Base-by-base conservation (phyloP, 1,140 invertebrate genomes). In the Drosophila arizonae region DNA sequence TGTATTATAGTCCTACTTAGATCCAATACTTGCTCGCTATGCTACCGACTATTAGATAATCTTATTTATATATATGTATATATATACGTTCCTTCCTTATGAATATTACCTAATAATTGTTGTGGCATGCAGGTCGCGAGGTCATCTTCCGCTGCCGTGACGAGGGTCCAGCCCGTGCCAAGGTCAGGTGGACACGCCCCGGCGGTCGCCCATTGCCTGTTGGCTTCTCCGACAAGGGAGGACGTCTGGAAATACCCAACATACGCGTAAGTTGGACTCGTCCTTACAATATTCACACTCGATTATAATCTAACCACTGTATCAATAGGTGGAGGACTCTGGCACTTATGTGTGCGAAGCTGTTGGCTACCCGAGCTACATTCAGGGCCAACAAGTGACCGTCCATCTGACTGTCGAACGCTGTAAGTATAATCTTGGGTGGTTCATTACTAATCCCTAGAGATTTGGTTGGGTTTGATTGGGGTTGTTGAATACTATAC, bases 81-180 rank as follows among this genome's bases (percentile, higher is more conserved):
- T 24, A 24, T 24, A 24, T 24, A 24, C 21, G 10, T 28, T 21
- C 3, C n/a, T 17, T 17, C 17, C 1, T 17, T 17, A 15, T 30
- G 56, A 2, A 17, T 8, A 2, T 9, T 17, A 15, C 6, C 0
- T 43, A 43, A 56, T n/a, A 39, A 41, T 26, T 36, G 24, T 10
- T 52, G 26, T 60, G 92, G 6, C 13, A 30, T 51, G 17, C 50
- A 97, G 97, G 95, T 92, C 94, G 96, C 50, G 97, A 98, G 92
- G 97, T 97, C 9, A 97, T 97, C 8, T 97, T 98, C 93, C 96
- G 96, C 92, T 98, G 97, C 89, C 95, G 97, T 75, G 97, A 98
- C 91, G 97, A 98, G 93, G 96, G 97, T 61, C 93, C 93, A 0
- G 88, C 94, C 15, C 93, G 97, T 55, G 95, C 95, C 26, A 93